Evolutionary conservation across 1,140 invertebrate species (phyloP), one percentile per base, ranked within the genome.

Genomic region (Penaeus vannamei): DNA sequence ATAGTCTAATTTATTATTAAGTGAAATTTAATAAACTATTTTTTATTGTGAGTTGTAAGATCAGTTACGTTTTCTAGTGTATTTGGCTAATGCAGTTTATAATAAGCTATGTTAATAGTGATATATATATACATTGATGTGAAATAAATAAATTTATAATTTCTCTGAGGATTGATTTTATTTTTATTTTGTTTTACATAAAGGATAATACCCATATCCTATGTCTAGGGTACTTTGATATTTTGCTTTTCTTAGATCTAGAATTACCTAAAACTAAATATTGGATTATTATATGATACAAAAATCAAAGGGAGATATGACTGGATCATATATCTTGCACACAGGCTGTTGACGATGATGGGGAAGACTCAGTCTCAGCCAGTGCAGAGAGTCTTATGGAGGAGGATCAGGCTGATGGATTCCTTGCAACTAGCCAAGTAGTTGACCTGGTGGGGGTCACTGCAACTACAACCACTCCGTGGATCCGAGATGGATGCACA

Each of bases 381-480:
- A 89, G 87, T 79, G 87, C 82, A 42, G 83, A 89, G 59, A 89
- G 87, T 32, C 69, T 89, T 4, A 83, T 83, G n/a, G 76, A 64
- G 36, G 86, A 87, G 20, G 87, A 89, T 36, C 87, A 89, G 60
- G 22, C 82, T 12, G 87, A 89, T 32, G 32, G 59, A 20, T 84
- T 76, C 59, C 10, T 84, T 29, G 69, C 72, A 1, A 72, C 81
- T 36, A 77, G 26, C 20, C 29, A 82, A 7, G 42, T 84, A 14
- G n/a, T 61, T 29, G 20, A 46, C 22, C 32, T 84, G 23, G n/a
- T 22, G 20, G 64, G 79, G 1, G 79, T 87, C 1, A n/a, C 81
- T 10, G 60, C 80, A 23, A 36, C 42, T 22, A 32, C 82, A 14
- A 62, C 53, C 29, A 17, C 69, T 2, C 87, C 82, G 26, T 89